A percentile compares a stretch with the other conserved stretches of the same genome.
phyloP scores from a whole-genome alignment of 2,888 invertebrate genomes.

The Charanyca ferruginea region DNA sequence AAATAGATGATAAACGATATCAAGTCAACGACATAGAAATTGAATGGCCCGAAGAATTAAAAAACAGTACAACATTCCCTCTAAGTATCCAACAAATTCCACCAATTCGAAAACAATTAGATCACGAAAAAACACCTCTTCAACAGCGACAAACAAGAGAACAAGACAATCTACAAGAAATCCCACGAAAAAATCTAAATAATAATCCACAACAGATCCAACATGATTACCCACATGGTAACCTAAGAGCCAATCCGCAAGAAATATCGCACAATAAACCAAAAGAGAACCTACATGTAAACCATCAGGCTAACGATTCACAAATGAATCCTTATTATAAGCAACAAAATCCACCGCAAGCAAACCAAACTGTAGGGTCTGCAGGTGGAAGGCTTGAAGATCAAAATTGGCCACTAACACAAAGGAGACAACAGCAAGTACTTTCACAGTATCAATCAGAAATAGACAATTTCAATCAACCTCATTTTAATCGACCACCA shows the following conservation, averaged over 20 bases:
- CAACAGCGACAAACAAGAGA: slow-evolving; percentile 23
- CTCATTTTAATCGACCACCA: slow-evolving; percentile 12
- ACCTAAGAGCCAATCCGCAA: neutral
- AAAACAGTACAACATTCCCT: neutral
- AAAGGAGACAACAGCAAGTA: slow-evolving; percentile 6
- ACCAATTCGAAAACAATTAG: slow-evolving; percentile 15
- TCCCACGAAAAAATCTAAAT: too few species aligned
- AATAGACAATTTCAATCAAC: slow-evolving; percentile 21
- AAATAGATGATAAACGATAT: slow-evolving; percentile 28
- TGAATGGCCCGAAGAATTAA: slow-evolving; percentile 34
- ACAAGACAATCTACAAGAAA: neutral
- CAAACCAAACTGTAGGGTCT: neutral
- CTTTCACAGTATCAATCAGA: slow-evolving; percentile 15
- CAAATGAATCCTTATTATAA: neutral
- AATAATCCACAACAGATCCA: neutral
- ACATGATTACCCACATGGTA: neutral
- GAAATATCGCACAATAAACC: neutral
- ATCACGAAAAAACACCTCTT: slow-evolving; percentile 15
- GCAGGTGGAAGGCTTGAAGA: slow-evolving; percentile 8
- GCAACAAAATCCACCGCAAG: slow-evolving; percentile 2
- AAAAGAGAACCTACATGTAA: neutral
- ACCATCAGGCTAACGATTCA: neutral
- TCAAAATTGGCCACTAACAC: neutral
- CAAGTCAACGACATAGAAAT: slow-evolving; percentile 36
- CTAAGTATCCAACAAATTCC: neutral